Evolutionary conservation across 2,797 vertebrate species (phyloP), one percentile per base, ranked within the genome.

Genomic region (Characodon lateralis): DNA sequence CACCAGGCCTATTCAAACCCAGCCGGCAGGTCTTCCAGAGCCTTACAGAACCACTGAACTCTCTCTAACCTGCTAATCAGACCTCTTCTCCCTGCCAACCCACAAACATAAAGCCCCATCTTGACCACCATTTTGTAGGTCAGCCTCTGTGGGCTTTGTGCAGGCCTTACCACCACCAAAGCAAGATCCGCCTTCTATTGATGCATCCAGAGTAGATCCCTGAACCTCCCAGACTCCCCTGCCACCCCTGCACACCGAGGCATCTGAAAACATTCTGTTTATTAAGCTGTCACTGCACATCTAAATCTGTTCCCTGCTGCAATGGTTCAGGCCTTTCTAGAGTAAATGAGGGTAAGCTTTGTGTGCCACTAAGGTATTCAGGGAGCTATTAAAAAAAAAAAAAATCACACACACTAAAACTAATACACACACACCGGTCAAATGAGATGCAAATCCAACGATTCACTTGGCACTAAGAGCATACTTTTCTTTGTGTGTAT

Each of bases 201-300:
- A 94, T 91, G 87, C 84, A 88, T 88, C 84, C 89, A 81, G 85
- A 89, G 91, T 87, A 79, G 87, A 86, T 89, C 89, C 82, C 86
- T 55, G 53, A 89, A 78, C 87, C 89, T 85, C 88, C 89, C 88
- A 90, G 90, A 89, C 79, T 82, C 88, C 90, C 87, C 89, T 26
- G 24, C 66, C 24, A 69, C 89, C 89, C 83, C 80, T 89, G 81
- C 93, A 92, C 82, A 94, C 90, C 82, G 91, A 95, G 91, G 89
- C 89, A 90, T 92, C 95, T 95, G 93, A 94, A 95, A 95, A 95
- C 93, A 94, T 95, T 93, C 93, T 95, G 95, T 95, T 94, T 97
- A 98, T 97, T 97, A 97, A 98, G 96, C 96, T 97, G 97, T 98
- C 97, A 98, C 94, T 70, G 94, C 94, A 95, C 95, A 98, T 98